Evolutionary conservation across 2,113 vertebrate species (phyloP).

Genomic region (Casuarius casuarius): DNA sequence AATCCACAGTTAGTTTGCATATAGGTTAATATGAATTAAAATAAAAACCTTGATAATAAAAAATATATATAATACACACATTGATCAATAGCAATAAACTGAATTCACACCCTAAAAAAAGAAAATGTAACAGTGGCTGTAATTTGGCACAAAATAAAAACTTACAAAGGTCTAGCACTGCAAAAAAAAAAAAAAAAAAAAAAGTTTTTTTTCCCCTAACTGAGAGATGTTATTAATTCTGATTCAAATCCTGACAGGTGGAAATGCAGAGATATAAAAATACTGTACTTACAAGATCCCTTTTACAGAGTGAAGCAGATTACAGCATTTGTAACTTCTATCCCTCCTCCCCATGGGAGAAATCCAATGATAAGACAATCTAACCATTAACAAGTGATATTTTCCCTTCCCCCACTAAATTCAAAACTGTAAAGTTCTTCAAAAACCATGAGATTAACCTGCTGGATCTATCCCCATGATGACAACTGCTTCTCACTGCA

Average conservation of each 20-base stretch:
- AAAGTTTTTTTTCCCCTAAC: neutral
- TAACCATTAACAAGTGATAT: neutral
- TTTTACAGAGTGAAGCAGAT: conserved; percentile 38
- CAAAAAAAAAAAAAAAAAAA: conserved; percentile 43
- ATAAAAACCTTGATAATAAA: conserved; percentile 66
- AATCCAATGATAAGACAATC: neutral
- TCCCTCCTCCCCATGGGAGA: neutral
- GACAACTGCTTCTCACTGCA: neutral
- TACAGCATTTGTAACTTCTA: conserved; percentile 48
- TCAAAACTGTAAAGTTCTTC: neutral
- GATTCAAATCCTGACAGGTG: conserved; percentile 37
- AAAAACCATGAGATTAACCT: neutral
- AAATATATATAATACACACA: conserved; percentile 55
- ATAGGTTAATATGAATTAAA: conserved; percentile 57
- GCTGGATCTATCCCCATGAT: neutral
- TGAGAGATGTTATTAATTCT: conserved; percentile 20
- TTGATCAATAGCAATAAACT: conserved; percentile 47
- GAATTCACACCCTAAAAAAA: conserved; percentile 23
- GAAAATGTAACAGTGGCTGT: conserved; percentile 40
- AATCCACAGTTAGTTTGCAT: conserved; percentile 47
- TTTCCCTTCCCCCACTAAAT: neutral
- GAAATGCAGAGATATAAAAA: conserved; percentile 65
- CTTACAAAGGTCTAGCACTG: neutral
- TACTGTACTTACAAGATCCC: conserved; percentile 64
- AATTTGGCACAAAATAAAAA: conserved; percentile 70